Conservation (phyloP, 2,113 vertebrate species). For the Anarhynchus alexandrinus region DNA sequence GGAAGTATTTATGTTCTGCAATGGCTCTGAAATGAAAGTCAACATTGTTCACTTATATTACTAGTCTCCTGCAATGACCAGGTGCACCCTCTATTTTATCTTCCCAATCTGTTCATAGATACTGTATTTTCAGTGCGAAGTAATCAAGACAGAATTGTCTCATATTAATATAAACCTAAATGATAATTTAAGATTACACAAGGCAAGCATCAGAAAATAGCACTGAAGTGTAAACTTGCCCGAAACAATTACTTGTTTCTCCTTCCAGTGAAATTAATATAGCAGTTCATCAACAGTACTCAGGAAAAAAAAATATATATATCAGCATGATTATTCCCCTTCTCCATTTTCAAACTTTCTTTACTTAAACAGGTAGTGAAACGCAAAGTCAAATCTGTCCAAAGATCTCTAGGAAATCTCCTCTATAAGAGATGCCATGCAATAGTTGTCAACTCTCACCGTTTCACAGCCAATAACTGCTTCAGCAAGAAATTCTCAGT, state of each 20-base stretch:
- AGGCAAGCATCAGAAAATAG: background rate
- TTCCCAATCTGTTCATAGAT: background rate
- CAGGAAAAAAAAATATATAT: background rate
- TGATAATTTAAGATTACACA: background rate
- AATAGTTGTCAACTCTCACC: background rate
- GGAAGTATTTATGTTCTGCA: background rate
- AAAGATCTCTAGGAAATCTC: background rate
- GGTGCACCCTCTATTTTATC: background rate
- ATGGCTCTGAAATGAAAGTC: background rate
- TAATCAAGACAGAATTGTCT: background rate
- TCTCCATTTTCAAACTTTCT: background rate
- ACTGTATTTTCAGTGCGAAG: background rate
- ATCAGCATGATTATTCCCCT: background rate
- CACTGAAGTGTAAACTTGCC: background rate
- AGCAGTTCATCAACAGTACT: background rate
- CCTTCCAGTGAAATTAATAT: background rate
- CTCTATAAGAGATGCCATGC: background rate
- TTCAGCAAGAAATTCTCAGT: constrained; percentile 2
- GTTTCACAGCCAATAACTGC: background rate
- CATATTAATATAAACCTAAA: background rate
- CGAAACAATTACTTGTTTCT: background rate
- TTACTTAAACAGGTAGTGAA: background rate
- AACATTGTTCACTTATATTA: background rate
- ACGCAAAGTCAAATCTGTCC: background rate
- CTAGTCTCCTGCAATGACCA: background rate